These are phyloP conservation scores for Phaenicophaeus curvirostris DNA, from an alignment of 2,797 vertebrate species.

Conservation along the genomic window DNA sequence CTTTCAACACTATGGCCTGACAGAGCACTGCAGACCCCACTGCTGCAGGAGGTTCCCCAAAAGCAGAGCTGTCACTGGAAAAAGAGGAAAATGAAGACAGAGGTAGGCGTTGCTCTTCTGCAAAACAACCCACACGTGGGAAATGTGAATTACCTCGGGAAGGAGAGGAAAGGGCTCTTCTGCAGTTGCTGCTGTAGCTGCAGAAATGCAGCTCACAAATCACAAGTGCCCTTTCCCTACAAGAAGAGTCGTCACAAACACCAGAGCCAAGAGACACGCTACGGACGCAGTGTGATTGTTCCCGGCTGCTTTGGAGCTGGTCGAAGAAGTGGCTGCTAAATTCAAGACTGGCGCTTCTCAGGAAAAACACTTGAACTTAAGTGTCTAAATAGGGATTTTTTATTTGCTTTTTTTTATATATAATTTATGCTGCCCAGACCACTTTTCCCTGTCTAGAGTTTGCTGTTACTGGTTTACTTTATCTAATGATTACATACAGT, in stretches of 20 bases:
- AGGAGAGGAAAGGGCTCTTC: background rate
- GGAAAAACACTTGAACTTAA: background rate
- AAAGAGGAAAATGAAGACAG: background rate
- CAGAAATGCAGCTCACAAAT: background rate
- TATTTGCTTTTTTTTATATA: background rate
- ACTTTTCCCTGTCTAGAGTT: background rate
- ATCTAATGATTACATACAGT: background rate
- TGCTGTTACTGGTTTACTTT: background rate
- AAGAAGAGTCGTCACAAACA: background rate
- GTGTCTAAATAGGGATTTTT: background rate
- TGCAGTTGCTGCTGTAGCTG: background rate
- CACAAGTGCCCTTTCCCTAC: background rate
- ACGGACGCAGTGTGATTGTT: fast-evolving
- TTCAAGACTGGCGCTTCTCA: background rate
- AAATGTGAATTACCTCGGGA: background rate
- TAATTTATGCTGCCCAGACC: background rate
- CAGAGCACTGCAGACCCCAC: background rate
- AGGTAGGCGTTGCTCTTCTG: background rate
- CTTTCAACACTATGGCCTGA: background rate
- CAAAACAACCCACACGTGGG: fast-evolving
- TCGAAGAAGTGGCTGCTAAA: background rate
- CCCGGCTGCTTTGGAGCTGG: background rate
- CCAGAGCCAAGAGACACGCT: background rate
- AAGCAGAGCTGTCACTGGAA: background rate
- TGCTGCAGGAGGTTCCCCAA: background rate